Percentiles rank a stretch among this genome's conserved stretches.
phyloP scores from a whole-genome alignment of 2,113 vertebrate genomes.

The Amazona vittata region DNA sequence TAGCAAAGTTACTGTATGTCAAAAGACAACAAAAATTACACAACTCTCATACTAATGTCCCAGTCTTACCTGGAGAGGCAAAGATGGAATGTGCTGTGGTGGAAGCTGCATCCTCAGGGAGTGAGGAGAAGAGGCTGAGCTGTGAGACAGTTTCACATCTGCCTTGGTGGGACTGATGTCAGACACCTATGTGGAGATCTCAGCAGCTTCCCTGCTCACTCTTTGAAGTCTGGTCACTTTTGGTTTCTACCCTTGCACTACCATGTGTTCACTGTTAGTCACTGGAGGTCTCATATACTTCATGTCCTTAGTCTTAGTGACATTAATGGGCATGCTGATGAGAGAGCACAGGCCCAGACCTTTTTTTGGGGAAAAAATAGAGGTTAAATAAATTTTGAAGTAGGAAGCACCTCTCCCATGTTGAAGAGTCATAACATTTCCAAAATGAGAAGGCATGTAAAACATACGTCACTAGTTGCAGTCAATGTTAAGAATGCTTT shows the following conservation, averaged over 20 bases:
- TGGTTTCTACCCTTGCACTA: not conserved
- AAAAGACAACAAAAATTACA: not conserved
- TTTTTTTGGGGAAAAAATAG: not conserved
- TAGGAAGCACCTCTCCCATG: not conserved
- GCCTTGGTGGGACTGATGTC: not conserved
- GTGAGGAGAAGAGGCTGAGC: not conserved
- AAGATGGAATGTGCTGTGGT: not conserved
- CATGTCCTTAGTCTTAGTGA: not conserved
- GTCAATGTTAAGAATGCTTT: constrained; percentile 24
- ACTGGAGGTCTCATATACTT: not conserved
- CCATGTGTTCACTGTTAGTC: not conserved
- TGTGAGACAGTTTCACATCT: not conserved
- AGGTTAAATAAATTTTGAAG: not conserved
- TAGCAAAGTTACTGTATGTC: not conserved
- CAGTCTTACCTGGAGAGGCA: not conserved
- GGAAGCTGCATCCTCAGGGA: not conserved
- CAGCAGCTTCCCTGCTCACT: not conserved
- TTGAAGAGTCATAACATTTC: not conserved
- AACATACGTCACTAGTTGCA: not conserved
- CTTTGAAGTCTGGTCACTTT: not conserved
- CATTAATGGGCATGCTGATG: not conserved
- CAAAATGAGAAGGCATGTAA: not conserved
- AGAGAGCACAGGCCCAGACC: not conserved
- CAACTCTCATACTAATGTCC: not conserved
- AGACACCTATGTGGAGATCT: not conserved